Conservation (phyloP, 2,797 vertebrate genomes). For the Bradypus variegatus region DNA sequence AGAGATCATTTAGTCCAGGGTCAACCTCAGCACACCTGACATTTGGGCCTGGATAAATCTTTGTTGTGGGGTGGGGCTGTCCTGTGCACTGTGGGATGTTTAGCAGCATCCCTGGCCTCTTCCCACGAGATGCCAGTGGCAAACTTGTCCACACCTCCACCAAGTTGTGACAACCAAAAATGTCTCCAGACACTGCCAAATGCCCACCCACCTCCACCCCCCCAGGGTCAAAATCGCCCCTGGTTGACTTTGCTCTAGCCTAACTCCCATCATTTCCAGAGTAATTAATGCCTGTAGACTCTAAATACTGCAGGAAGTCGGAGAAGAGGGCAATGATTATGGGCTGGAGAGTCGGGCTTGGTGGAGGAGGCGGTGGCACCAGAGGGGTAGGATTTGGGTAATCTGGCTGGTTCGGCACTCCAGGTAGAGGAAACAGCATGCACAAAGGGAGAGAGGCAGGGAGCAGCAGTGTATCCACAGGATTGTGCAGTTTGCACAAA, state of each 20-base stretch:
- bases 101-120: not conserved
- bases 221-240: not conserved
- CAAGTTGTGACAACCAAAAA: not conserved
- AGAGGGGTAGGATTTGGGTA: not conserved
- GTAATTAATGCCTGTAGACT: not conserved
- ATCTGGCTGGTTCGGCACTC: not conserved
- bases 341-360: not conserved
- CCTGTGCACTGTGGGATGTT: not conserved
- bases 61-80: not conserved
- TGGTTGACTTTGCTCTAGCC: not conserved
- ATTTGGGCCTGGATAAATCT: not conserved
- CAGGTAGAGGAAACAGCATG: too few relatives aligned
- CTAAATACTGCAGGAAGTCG: not conserved
- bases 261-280: not conserved
- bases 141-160: not conserved
- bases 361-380: not conserved
- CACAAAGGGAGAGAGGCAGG: not conserved
- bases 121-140: not conserved
- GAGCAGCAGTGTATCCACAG: accelerated
- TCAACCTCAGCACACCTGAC: not conserved
- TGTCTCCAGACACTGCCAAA: not conserved
- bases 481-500: not conserved
- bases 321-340: not conserved
- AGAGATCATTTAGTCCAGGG: not conserved
- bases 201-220: not conserved